These are phyloP conservation scores for Lymantria monacha DNA, from an alignment of 2,888 invertebrate genomes.

Conservation along the genomic window DNA sequence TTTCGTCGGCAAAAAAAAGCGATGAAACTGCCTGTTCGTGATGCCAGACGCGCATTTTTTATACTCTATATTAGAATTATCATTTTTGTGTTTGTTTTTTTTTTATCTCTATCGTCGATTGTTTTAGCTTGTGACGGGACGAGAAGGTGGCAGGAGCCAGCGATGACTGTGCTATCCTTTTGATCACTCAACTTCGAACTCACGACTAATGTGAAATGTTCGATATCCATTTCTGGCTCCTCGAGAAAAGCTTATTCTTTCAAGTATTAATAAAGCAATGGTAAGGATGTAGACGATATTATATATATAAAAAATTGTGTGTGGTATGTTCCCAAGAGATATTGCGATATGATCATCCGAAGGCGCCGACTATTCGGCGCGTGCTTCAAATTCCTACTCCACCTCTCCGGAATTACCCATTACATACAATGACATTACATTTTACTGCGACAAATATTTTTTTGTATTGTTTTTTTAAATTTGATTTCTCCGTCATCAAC, in stretches of 20 bases:
- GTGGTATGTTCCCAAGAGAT: conserved; percentile 62
- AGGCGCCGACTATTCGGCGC: conserved; percentile 67
- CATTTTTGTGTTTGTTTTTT: conserved; percentile 62
- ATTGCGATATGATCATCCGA: conserved; percentile 69
- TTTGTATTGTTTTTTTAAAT: conserved; percentile 48
- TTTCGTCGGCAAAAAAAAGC: conserved; percentile 74
- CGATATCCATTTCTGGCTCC: conserved; percentile 48
- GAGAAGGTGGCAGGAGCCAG: conserved; percentile 64
- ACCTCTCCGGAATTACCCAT: conserved; percentile 69
- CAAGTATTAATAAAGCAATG: conserved; percentile 45
- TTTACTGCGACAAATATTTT: conserved; percentile 63
- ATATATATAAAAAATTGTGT: conserved; percentile 40
- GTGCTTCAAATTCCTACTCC: conserved; percentile 72
- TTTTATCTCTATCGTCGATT: conserved; percentile 61
- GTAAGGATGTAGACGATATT: conserved; percentile 29
- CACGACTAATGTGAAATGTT: conserved; percentile 31
- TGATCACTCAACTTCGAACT: conserved; percentile 40
- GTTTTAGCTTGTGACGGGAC: conserved; percentile 64
- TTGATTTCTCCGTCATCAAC: conserved; percentile 68
- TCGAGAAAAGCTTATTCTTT: conserved; percentile 11
- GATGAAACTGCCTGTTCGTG: conserved; percentile 53
- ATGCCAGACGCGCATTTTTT: conserved; percentile 66
- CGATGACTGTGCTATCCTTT: conserved; percentile 67
- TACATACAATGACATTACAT: conserved; percentile 73
- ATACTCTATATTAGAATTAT: conserved; percentile 66